A percentile compares a stretch with the other conserved stretches of the same genome.
These are phyloP conservation scores for Thera britannica DNA, from an alignment of 2,888 invertebrate species.

Conservation along the genomic window DNA sequence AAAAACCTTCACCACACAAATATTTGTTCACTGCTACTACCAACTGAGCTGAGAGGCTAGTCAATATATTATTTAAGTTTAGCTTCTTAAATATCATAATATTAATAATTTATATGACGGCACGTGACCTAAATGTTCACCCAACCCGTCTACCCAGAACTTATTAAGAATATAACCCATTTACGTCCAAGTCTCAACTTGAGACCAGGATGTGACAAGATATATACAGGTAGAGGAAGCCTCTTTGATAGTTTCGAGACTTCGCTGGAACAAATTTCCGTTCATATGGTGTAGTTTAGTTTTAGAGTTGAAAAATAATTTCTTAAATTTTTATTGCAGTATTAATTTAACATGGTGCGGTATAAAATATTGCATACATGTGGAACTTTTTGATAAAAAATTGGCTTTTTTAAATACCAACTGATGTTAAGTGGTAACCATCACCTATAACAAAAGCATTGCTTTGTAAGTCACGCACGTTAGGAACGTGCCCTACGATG, in stretches of 20 bases:
- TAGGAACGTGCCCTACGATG: no score
- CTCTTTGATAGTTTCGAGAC: conserved; percentile 13
- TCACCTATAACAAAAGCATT: no score
- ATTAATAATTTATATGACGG: not conserved
- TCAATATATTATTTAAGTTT: no score
- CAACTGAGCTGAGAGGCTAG: no score
- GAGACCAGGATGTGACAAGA: conserved; percentile 18
- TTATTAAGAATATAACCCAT: conserved; percentile 17
- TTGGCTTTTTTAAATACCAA: no score
- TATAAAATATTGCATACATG: no score
- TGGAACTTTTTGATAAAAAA: no score
- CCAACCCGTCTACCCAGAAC: conserved; percentile 4
- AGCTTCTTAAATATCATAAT: not conserved
- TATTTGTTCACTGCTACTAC: no score
- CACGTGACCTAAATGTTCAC: conserved; percentile 9
- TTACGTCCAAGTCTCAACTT: conserved; percentile 15
- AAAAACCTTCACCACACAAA: no score
- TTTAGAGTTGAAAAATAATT: not conserved
- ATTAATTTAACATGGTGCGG: not conserved
- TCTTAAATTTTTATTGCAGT: not conserved
- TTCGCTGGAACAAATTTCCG: not conserved
- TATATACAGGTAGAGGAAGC: conserved; percentile 11
- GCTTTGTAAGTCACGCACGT: no score
- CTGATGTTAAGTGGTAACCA: no score
- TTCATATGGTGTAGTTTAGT: not conserved